Percentiles rank a stretch among this genome's conserved stretches.
phyloP scores from a whole-genome alignment of 2,888 invertebrate genomes.

The Resseliella maxima region DNA sequence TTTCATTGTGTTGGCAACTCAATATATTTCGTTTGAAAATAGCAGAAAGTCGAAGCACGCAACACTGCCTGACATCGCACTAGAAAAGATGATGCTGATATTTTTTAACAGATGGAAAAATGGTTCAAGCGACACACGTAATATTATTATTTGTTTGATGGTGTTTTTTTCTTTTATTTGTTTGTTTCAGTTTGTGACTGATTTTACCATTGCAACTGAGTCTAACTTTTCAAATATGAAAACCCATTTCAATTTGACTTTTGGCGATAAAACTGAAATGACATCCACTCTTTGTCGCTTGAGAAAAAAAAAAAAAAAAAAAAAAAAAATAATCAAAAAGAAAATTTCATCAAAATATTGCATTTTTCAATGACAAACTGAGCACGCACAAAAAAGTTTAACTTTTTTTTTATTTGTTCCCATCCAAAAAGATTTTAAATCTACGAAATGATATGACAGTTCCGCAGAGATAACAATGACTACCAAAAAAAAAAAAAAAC shows the following conservation, averaged over 20 bases:
- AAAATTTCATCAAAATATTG: neutral
- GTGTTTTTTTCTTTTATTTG: neutral
- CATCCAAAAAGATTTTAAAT: too few species aligned
- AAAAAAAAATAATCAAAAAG: neutral
- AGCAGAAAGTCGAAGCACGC: neutral
- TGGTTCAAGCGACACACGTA: neutral
- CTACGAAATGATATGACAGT: too few species aligned
- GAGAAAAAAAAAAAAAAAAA: too few species aligned
- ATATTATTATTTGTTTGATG: neutral
- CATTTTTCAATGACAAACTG: neutral
- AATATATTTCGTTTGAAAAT: neutral
- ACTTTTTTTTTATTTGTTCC: too few species aligned
- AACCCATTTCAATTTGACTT: neutral
- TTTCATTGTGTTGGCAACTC: neutral
- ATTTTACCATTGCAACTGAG: neutral
- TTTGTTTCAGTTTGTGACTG: too few species aligned
- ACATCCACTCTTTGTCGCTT: neutral
- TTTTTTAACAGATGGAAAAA: constrained; percentile 11
- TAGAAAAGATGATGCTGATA: neutral
- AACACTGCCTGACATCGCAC: neutral
- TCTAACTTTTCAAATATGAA: neutral
- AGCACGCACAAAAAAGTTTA: too few species aligned
- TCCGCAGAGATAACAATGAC: too few species aligned
- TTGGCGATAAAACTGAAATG: constrained; percentile 7
- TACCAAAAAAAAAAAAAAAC: too few species aligned